phyloP scores from a whole-genome alignment of 1,140 invertebrate genomes.

The Catajapyx aquilonaris region DNA sequence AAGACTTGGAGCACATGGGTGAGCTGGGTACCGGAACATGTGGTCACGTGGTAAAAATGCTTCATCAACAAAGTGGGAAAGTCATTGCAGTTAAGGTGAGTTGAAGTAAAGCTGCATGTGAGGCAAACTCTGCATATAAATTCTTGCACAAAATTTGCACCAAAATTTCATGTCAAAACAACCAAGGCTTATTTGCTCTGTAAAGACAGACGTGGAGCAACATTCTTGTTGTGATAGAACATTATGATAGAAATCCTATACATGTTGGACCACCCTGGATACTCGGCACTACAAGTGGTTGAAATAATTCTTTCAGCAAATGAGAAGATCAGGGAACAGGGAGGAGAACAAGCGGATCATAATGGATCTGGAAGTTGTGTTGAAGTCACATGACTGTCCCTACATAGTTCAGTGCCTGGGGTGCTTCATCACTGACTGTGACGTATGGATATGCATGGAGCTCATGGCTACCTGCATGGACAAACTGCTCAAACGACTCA shows the following conservation, averaged over 20 bases:
- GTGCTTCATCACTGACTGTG: slow-evolving; percentile 84
- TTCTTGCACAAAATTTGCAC: slow-evolving; percentile 1
- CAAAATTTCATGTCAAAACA: neutral
- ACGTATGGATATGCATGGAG: slow-evolving; percentile 87
- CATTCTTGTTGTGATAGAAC: neutral
- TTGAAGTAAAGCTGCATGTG: too few species aligned
- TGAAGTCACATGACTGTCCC: slow-evolving; percentile 88
- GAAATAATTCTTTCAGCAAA: slow-evolving; percentile 50
- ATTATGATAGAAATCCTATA: slow-evolving; percentile 7
- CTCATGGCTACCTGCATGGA: slow-evolving; percentile 96
- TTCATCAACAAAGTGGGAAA: slow-evolving; percentile 59
- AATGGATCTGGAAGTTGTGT: slow-evolving; percentile 94
- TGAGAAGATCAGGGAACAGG: slow-evolving; percentile 84
- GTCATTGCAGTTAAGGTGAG: slow-evolving; percentile 84
- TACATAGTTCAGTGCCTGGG: slow-evolving; percentile 94
- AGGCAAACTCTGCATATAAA: slow-evolving; percentile 4
- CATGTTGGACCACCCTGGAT: slow-evolving; percentile 7
- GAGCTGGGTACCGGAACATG: slow-evolving; percentile 90
- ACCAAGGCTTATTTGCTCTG: neutral
- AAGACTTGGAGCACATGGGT: slow-evolving; percentile 67
- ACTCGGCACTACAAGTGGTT: too few species aligned
- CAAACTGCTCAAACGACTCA: slow-evolving; percentile 72
- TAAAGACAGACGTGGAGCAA: neutral
- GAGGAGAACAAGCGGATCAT: slow-evolving; percentile 96
- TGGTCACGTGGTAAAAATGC: slow-evolving; percentile 94